Evolutionary conservation across 2,888 invertebrate species (phyloP), one percentile per base, ranked within the genome.

Genomic region (Theretra japonica): DNA sequence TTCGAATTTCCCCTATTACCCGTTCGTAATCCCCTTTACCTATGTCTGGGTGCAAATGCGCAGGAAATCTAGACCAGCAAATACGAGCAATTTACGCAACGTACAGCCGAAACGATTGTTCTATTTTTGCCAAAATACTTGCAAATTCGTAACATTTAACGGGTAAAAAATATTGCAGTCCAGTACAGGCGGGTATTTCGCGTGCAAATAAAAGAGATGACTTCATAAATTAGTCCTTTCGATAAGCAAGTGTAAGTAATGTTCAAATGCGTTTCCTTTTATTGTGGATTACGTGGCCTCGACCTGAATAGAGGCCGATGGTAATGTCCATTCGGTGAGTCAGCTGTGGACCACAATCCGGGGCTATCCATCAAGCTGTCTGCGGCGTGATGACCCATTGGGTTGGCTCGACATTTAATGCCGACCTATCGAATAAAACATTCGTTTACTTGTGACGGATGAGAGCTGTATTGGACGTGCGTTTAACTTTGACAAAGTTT

Each of bases 351-450:
- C 75, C 69, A 50, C 73, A 73, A 70, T 70, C 74, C 71, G 77
- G 69, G 75, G 79, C 81, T 78, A 86, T 86, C 86, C 83, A 87
- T 86, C 87, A 86, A 83, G 74, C 85, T 86, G 86, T 85, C 87
- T 76, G 73, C 76, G 28, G 33, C 59, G 73, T 78, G 83, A 83
- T 83, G 85, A 81, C 82, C 85, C 78, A 75, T 79, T 75, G 81
- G 81, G 78, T 74, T 78, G 77, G 77, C 77, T 77, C 76, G 76
- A 76, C 73, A 70, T 73, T 74, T 76, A 72, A 69, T 68, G 71
- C 68, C 30, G 48, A 53, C 28, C 50, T 71, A 65, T 56, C 23
- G 65, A 71, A 56, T 71, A 56, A 62, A 70, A 71, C 53, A 65
- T 71, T 71, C 50, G 23, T 60, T 53, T 48, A 70, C n/a, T 30